Percentiles rank a stretch among this genome's conserved stretches.
Evolutionary conservation across 2,113 vertebrate species (phyloP).

Genomic region (Cebidichthys violaceus): DNA sequence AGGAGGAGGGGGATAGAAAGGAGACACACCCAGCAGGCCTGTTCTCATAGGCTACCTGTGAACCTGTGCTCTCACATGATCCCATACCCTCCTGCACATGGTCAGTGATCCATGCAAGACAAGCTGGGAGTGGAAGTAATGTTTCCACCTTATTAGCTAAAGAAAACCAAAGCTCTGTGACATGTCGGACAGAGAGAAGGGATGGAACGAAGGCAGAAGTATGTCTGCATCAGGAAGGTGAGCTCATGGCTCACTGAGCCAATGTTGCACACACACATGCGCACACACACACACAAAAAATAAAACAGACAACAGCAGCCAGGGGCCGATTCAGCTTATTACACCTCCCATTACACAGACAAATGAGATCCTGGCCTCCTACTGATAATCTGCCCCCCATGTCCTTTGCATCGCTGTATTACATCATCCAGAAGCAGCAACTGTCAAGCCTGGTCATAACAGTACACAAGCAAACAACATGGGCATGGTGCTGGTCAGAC

Average conservation of each 20-base stretch:
- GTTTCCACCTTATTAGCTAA: constrained; percentile 43
- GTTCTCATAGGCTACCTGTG: constrained; percentile 47
- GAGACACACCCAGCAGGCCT: constrained; percentile 42
- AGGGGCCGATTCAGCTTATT: constrained; percentile 76
- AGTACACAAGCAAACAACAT: constrained; percentile 23
- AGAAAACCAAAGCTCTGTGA: constrained; percentile 39
- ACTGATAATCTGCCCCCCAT: constrained; percentile 65
- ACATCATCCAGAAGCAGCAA: constrained; percentile 70
- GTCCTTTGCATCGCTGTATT: constrained; percentile 63
- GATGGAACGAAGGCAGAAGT: constrained; percentile 15
- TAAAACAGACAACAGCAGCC: constrained; percentile 67
- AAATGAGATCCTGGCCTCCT: constrained; percentile 78
- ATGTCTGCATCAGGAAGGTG: constrained; percentile 49
- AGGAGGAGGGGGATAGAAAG: constrained; percentile 5
- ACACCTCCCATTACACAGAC: constrained; percentile 78
- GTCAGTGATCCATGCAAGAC: constrained; percentile 46
- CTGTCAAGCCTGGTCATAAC: constrained; percentile 55
- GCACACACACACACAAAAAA: constrained; percentile 32
- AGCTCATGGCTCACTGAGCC: constrained; percentile 20
- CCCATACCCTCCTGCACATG: constrained; percentile 13
- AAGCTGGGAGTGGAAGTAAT: constrained; percentile 35
- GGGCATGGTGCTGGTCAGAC: neutral
- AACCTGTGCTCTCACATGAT: constrained; percentile 15
- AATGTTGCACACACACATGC: constrained; percentile 11
- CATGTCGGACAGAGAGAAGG: constrained; percentile 16